Conservation (phyloP, 1,140 invertebrate genomes). For the Atta cephalotes region DNA sequence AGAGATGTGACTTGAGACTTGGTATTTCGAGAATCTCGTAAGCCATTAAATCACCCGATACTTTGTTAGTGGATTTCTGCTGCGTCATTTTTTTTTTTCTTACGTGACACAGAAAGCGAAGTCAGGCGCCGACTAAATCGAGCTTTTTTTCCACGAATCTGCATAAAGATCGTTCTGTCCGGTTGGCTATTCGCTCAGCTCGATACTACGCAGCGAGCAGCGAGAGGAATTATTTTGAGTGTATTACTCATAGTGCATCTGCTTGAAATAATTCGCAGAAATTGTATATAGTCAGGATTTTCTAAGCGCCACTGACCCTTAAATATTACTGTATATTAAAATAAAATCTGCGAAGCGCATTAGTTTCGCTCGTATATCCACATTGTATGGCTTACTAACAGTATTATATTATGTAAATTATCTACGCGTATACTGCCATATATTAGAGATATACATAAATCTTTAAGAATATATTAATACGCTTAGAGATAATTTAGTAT, state of each 20-base stretch:
- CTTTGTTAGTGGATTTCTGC: conserved; percentile 25
- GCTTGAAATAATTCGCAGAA: conserved; percentile 60
- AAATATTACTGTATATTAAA: conserved; percentile 21
- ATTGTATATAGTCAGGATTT: conserved; percentile 58
- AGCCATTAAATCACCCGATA: conserved; percentile 52
- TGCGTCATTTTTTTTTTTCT: conserved; percentile 18
- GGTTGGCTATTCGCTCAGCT: conserved; percentile 1
- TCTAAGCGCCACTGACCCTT: conserved; percentile 25
- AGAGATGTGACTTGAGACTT: conserved; percentile 21
- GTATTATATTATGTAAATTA: not conserved
- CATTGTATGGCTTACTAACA: not conserved
- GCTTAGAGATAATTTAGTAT: not conserved
- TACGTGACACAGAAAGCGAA: conserved; percentile 38
- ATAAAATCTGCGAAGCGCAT: not conserved
- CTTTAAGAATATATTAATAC: not conserved
- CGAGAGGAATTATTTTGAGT: conserved; percentile 63
- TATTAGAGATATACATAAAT: too few relatives aligned
- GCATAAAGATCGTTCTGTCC: conserved; percentile 35
- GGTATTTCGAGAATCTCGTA: conserved; percentile 49
- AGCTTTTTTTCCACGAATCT: conserved; percentile 51
- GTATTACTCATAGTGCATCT: conserved; percentile 64
- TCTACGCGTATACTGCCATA: not conserved
- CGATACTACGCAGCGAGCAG: conserved; percentile 48
- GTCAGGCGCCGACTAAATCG: conserved; percentile 37
- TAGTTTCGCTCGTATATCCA: conserved; percentile 6